phyloP scores from a whole-genome alignment of 2,888 invertebrate genomes.

The Gasteruption jaculator region DNA sequence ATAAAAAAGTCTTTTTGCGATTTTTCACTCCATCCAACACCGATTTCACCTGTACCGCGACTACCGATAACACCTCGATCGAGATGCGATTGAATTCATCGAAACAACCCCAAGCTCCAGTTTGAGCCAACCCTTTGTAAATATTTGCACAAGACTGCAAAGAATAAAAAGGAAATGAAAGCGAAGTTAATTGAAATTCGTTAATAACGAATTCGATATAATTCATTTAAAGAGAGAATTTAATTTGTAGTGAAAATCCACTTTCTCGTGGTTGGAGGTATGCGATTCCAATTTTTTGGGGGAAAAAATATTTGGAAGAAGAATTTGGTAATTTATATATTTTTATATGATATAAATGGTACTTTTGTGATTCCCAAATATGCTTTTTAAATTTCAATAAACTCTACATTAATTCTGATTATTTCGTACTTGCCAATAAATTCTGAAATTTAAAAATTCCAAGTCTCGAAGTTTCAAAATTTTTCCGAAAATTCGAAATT shows the following conservation, averaged over 20 bases:
- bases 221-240: constrained; percentile 6
- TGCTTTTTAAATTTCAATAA: no score
- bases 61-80: constrained; percentile 91
- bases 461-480: no score
- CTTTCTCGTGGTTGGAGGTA: constrained; percentile 5
- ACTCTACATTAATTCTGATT: no score
- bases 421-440: no score
- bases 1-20: constrained; percentile 75
- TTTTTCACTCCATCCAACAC: constrained; percentile 83
- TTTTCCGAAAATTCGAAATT: no score
- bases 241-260: no score
- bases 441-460: no score
- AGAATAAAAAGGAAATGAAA: background rate
- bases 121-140: constrained; percentile 92
- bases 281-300: constrained; percentile 7
- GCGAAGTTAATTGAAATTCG: constrained; percentile 5
- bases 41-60: constrained; percentile 87
- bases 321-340: no score
- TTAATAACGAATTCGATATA: constrained; percentile 6
- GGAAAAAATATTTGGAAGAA: background rate
- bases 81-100: constrained; percentile 95
- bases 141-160: constrained; percentile 81
- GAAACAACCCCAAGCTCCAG: constrained; percentile 96
- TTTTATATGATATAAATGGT: no score
- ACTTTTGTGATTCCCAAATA: no score